Evolutionary conservation across 2,888 invertebrate genomes (phyloP).

Genomic region (Caenorhabditis zanzibari): DNA sequence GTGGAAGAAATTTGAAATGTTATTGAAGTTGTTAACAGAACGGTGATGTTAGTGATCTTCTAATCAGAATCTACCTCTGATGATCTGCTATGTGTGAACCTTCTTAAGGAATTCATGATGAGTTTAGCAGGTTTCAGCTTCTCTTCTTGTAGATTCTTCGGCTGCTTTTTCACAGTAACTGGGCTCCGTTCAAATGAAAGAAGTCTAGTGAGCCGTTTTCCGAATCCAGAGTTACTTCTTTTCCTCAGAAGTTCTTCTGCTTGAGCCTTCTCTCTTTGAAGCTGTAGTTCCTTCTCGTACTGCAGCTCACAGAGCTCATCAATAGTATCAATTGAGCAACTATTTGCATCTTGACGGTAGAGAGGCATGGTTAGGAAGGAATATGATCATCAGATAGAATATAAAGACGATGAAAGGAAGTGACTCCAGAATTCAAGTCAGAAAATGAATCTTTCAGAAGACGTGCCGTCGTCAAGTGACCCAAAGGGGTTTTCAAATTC

Average conservation of each 20-base stretch:
- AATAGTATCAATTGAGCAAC: slow-evolving; percentile 60
- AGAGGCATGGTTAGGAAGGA: slow-evolving; percentile 32
- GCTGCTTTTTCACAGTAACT: not conserved
- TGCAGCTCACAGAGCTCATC: slow-evolving; percentile 64
- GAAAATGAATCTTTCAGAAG: slow-evolving; percentile 4
- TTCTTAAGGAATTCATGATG: slow-evolving; percentile 38
- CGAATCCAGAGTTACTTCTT: slow-evolving; percentile 43
- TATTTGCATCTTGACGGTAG: slow-evolving; percentile 31
- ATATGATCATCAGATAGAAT: not conserved
- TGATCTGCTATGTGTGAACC: slow-evolving; percentile 40
- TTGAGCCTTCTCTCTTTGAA: slow-evolving; percentile 30
- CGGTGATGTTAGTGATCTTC: not conserved
- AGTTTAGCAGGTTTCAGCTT: slow-evolving; percentile 22
- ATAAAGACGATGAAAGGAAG: not conserved
- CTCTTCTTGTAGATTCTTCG: slow-evolving; percentile 6
- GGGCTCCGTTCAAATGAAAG: slow-evolving; percentile 43
- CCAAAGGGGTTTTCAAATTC: slow-evolving; percentile 48
- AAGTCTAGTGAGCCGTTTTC: slow-evolving; percentile 47
- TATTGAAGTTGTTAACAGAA: too few relatives aligned
- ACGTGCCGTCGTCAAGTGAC: slow-evolving; percentile 56
- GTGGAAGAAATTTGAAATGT: too few relatives aligned
- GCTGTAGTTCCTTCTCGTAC: slow-evolving; percentile 47
- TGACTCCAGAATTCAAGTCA: slow-evolving; percentile 15
- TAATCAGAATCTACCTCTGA: slow-evolving; percentile 36
- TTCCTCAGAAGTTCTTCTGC: slow-evolving; percentile 32